These are phyloP conservation scores for Apus apus DNA, from an alignment of 2,113 vertebrate species.

Conservation along the genomic window DNA sequence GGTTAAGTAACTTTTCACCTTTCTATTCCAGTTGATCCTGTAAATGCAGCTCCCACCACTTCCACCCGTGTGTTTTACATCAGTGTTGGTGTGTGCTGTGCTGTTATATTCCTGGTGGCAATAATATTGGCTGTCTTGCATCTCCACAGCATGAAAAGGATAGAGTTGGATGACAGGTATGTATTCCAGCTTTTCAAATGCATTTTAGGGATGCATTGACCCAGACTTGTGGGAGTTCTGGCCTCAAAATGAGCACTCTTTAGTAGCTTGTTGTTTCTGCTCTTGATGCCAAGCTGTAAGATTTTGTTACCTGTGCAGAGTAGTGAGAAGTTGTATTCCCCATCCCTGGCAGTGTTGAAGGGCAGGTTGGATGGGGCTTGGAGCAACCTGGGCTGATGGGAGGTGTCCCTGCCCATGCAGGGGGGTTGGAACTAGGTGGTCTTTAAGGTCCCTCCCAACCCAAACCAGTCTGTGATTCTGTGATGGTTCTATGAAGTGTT, in stretches of 20 bases:
- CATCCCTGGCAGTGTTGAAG: too few species aligned
- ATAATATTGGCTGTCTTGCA: constrained; percentile 96
- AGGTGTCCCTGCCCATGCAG: too few species aligned
- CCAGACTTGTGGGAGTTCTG: neutral
- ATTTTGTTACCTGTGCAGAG: neutral
- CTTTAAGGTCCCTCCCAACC: too few species aligned
- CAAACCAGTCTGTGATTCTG: too few species aligned
- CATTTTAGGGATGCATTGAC: accelerated
- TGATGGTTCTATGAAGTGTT: neutral
- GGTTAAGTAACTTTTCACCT: neutral
- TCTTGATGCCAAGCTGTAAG: neutral
- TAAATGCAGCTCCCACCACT: constrained; percentile 88
- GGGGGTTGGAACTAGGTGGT: too few species aligned
- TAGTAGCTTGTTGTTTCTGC: neutral
- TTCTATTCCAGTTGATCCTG: constrained; percentile 83
- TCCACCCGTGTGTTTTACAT: constrained; percentile 99
- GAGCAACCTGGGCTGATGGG: too few species aligned
- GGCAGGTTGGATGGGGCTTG: too few species aligned
- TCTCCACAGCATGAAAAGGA: constrained; percentile 98
- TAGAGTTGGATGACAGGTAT: constrained; percentile 97
- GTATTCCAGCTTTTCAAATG: neutral
- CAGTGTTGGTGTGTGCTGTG: constrained; percentile 97
- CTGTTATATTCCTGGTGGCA: constrained; percentile 97
- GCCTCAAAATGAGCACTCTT: neutral
- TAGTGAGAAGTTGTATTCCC: neutral